These are phyloP conservation scores for Rhodeus uyekii DNA, from an alignment of 2,797 vertebrate species.

Conservation along the genomic window DNA sequence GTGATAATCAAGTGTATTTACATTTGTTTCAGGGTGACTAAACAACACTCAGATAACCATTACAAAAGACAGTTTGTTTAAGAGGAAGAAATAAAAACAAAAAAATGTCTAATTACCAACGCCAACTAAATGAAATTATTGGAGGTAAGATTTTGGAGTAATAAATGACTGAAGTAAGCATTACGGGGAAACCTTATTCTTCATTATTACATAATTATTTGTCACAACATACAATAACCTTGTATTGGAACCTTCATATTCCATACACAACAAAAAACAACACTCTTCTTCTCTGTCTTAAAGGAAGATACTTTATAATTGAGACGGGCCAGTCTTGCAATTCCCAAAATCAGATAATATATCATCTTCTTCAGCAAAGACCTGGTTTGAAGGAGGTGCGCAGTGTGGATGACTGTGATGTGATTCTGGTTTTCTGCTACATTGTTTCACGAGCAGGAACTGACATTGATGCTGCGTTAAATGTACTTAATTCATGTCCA, in stretches of 20 bases:
- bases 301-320: conserved; percentile 7
- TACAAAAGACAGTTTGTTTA: background rate
- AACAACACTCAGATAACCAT: background rate
- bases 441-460: too few species aligned
- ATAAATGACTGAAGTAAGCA: background rate
- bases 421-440: too few species aligned
- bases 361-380: background rate
- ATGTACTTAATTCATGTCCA: too few species aligned
- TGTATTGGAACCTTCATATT: background rate
- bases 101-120: background rate
- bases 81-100: background rate
- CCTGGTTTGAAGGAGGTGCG: too few species aligned
- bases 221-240: background rate
- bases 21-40: conserved; percentile 6
- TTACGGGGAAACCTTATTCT: background rate
- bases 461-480: too few species aligned
- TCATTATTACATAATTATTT: background rate
- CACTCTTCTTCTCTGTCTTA: background rate
- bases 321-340: background rate
- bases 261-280: background rate
- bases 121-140: background rate
- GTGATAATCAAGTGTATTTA: background rate
- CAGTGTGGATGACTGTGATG: too few species aligned
- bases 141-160: background rate
- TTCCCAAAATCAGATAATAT: background rate